A percentile compares a stretch with the other conserved stretches of the same genome.
These are phyloP conservation scores for Bradysia coprophila DNA, from an alignment of 1,140 invertebrate genomes.

Conservation along the genomic window DNA sequence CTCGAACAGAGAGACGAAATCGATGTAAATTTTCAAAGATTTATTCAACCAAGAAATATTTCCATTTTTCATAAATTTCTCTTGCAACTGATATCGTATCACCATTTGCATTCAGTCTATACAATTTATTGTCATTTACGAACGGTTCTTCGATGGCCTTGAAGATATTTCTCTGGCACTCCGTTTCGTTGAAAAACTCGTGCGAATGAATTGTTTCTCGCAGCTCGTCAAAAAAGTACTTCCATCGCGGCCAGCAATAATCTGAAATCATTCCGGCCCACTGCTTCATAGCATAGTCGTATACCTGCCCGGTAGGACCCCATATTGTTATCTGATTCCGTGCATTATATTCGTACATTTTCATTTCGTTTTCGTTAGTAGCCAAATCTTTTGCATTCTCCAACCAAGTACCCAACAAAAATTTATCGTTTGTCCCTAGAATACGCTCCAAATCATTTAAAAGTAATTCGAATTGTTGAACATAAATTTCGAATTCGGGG, in stretches of 20 bases:
- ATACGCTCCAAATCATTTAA: slow-evolving; percentile 50
- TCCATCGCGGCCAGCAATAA: slow-evolving; percentile 54
- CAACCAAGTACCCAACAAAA: slow-evolving; percentile 58
- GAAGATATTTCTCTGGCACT: slow-evolving; percentile 33
- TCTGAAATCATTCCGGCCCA: slow-evolving; percentile 54
- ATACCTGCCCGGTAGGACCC: slow-evolving; percentile 46
- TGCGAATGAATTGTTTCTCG: slow-evolving; percentile 29
- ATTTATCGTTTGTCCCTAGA: slow-evolving; percentile 44
- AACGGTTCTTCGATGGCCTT: slow-evolving; percentile 49
- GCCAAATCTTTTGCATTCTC: slow-evolving; percentile 36
- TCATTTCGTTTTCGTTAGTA: slow-evolving; percentile 19
- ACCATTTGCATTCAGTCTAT: slow-evolving; percentile 12
- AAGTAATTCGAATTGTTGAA: slow-evolving; percentile 18
- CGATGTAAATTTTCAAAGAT: no score
- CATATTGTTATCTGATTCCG: slow-evolving; percentile 83
- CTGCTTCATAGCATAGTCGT: slow-evolving; percentile 81
- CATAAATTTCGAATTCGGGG: slow-evolving; percentile 30
- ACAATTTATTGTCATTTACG: slow-evolving; percentile 25
- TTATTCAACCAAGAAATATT: no score
- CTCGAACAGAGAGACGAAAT: no score
- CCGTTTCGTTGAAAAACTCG: slow-evolving; percentile 28
- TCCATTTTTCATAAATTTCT: no score
- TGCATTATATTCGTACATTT: slow-evolving; percentile 63
- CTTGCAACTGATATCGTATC: slow-evolving; percentile 4
- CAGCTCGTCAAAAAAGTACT: slow-evolving; percentile 32